These are phyloP conservation scores for Conus betulinus DNA, from an alignment of 1,140 invertebrate genomes.

Conservation along the genomic window DNA sequence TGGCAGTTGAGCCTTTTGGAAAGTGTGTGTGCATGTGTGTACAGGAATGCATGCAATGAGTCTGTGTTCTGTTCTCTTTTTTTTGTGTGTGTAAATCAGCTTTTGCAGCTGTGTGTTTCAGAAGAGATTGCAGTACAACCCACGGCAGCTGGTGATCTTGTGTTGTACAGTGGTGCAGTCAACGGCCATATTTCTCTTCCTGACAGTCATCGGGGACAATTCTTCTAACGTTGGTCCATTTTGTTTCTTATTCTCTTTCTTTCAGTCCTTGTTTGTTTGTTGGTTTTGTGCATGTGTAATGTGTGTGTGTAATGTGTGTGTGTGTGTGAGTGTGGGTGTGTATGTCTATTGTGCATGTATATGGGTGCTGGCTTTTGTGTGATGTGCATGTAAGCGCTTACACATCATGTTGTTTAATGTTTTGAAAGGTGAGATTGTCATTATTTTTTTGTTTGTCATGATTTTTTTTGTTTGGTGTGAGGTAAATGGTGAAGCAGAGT, in stretches of 20 bases:
- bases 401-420: no score
- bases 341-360: neutral
- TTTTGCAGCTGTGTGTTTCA: conserved; percentile 9
- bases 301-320: neutral
- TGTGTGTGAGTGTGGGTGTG: neutral
- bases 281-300: neutral
- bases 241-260: neutral
- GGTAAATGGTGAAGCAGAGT: no score
- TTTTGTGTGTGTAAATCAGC: neutral
- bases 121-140: neutral
- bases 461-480: no score
- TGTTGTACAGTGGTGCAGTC: conserved; percentile 29
- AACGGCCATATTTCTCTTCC: conserved; percentile 34
- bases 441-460: no score
- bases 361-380: neutral
- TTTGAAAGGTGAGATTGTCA: no score
- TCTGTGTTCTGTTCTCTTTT: no score
- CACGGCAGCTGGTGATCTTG: conserved; percentile 25
- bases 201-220: conserved; percentile 24
- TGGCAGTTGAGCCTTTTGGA: no score
- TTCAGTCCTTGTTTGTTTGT: neutral
- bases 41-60: no score
- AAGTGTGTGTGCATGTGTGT: no score
- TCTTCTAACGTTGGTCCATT: conserved; percentile 11
- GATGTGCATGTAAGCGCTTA: no score